Conservation (phyloP, 2,113 vertebrate genomes). For the Colistium nudipinnis region DNA sequence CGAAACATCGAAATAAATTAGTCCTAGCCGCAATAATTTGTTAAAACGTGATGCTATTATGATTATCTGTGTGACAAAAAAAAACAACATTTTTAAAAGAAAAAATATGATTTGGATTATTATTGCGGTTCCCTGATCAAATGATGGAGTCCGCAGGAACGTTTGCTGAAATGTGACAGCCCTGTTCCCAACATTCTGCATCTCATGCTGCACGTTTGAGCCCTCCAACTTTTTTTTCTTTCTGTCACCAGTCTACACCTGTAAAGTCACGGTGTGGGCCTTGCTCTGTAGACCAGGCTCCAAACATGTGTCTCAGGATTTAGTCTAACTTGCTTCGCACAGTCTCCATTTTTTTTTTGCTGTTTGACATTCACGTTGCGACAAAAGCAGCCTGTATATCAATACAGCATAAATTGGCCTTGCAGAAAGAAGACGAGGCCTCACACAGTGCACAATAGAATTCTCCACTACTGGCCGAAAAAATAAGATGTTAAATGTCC, state of each 20-base stretch:
- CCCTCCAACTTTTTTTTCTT: background rate
- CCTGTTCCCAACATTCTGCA: slow-evolving; percentile 16
- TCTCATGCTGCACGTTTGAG: slow-evolving; percentile 14
- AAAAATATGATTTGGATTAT: slow-evolving; percentile 7
- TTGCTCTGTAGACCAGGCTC: background rate
- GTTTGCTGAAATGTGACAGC: slow-evolving; percentile 2
- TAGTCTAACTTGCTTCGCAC: background rate
- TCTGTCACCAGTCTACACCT: background rate
- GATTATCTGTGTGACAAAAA: background rate
- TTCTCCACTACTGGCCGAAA: background rate
- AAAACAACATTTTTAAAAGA: background rate
- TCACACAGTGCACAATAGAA: slow-evolving; percentile 7
- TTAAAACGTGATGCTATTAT: too few relatives aligned
- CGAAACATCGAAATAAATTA: background rate
- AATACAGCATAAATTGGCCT: background rate
- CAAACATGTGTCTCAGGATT: background rate
- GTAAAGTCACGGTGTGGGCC: slow-evolving; percentile 17
- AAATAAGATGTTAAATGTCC: background rate
- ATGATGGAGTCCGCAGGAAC: slow-evolving; percentile 48
- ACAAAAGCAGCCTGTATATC: slow-evolving; percentile 1
- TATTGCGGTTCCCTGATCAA: slow-evolving; percentile 34
- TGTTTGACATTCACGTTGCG: slow-evolving; percentile 6
- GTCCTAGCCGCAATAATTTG: background rate
- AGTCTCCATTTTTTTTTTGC: background rate
- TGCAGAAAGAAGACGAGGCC: slow-evolving; percentile 23